These are phyloP conservation scores for Coptodon rendalli DNA, from an alignment of 2,113 vertebrate genomes.

Conservation along the genomic window DNA sequence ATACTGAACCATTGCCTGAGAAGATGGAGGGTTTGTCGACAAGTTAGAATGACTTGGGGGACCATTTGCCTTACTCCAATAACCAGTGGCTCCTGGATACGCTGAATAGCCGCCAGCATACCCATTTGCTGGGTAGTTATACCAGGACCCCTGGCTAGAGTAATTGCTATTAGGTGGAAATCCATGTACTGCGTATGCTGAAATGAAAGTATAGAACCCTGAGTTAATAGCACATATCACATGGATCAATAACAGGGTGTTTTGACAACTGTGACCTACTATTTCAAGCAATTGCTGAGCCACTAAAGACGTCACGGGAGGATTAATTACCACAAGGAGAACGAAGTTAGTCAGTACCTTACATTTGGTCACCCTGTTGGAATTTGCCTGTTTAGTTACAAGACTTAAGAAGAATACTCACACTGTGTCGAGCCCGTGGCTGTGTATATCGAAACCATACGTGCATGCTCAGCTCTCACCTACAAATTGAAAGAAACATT, in stretches of 20 bases:
- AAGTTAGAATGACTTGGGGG: conserved; percentile 72
- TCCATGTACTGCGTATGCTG: conserved; percentile 74
- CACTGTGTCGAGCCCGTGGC: conserved; percentile 68
- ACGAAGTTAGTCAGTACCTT: not conserved
- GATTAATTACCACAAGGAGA: conserved; percentile 23
- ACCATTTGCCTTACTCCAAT: conserved; percentile 72
- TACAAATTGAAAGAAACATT: not conserved
- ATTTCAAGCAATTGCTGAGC: conserved; percentile 27
- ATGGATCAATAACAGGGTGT: conserved; percentile 17
- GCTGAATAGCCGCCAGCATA: conserved; percentile 71
- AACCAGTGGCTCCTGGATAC: conserved; percentile 70
- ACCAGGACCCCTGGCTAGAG: conserved; percentile 75
- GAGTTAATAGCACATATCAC: conserved; percentile 47
- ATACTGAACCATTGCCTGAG: conserved; percentile 80
- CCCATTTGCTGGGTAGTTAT: conserved; percentile 74
- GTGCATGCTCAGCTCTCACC: conserved; percentile 67
- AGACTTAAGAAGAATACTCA: conserved; percentile 32
- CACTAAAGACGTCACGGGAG: conserved; percentile 14
- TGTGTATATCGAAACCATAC: conserved; percentile 58
- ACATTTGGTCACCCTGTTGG: conserved; percentile 6
- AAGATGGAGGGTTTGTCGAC: conserved; percentile 73
- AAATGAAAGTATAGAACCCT: conserved; percentile 71
- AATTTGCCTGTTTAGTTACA: not conserved
- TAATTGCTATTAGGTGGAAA: conserved; percentile 75
- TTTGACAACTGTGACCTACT: conserved; percentile 36